Evolutionary conservation across 2,888 invertebrate species (phyloP), one percentile per base, ranked within the genome.

Genomic region (Thumatha senex): DNA sequence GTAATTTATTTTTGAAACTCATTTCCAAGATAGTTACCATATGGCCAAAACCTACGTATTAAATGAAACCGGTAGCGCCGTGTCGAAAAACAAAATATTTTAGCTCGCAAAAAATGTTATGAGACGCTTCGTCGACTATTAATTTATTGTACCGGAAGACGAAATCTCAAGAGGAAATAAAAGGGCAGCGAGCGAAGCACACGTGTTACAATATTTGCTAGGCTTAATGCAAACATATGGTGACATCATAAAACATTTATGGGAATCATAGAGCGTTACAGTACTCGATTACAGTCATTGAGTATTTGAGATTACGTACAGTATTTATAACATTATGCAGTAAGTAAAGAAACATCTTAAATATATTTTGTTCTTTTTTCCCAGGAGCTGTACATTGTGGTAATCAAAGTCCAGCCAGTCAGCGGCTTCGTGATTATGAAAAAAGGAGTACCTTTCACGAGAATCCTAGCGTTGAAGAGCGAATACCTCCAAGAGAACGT

Each of bases 151-250:
- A 80, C 89, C 91, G 91, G 91, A 91, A 91, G 90, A 89, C 86
- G 80, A 89, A 89, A 90, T 89, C 89, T 89, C 82, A 78, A 88
- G 85, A 89, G 89, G 90, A 90, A 89, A 88, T 87, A 86, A 84
- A 84, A 83, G 86, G 84, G 85, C 82, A 78, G 70, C 68, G 76
- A 77, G 77, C 78, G 70, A 67, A 59, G 84, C 89, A 89, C 91
- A 91, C 90, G 91, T 90, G 91, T 89, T 89, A 89, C 85, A 91
- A 91, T 91, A 90, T 91, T 91, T 91, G 87, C 89, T 81, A 78
- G 84, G 82, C 80, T 79, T 76, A 78, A 71, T 78, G 76, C 82
- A 86, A 88, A 87, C 89, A 88, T 86, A 81, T 89, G 87, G 78
- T 75, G 82, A 81, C 86, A 85, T 68, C 70, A 63, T 70, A 61